Percentiles rank a stretch among this genome's conserved stretches.
phyloP scores from a whole-genome alignment of 2,797 vertebrate species.

The Rhabdophis nuchalis region DNA sequence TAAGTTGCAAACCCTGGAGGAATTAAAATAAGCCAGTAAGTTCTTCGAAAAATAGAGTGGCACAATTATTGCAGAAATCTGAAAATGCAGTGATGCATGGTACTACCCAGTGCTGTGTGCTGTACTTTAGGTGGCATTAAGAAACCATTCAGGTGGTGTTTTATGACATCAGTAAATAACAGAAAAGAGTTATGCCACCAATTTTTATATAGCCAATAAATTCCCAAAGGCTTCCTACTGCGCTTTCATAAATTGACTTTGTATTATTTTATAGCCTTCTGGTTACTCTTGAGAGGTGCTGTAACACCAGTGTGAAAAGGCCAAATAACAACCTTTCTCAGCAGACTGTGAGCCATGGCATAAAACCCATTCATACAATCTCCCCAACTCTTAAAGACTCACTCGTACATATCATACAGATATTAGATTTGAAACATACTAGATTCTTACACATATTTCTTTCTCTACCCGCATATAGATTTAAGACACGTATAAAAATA shows the following conservation, averaged over 20 bases:
- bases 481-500: neutral
- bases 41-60: neutral
- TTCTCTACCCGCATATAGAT: neutral
- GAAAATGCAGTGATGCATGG: neutral
- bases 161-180: neutral
- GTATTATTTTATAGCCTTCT: neutral
- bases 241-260: neutral
- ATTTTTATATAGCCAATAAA: neutral
- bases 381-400: neutral
- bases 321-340: neutral
- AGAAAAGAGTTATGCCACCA: neutral
- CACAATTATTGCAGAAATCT: neutral
- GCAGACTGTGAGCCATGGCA: neutral
- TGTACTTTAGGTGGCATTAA: neutral
- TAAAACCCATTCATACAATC: neutral
- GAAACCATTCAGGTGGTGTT: neutral
- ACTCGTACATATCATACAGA: no score
- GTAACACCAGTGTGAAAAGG: neutral
- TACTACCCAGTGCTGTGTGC: neutral
- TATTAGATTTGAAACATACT: neutral
- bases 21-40: neutral
- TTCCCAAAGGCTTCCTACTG: neutral
- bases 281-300: neutral
- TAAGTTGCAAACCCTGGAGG: neutral
- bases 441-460: neutral